Evolutionary conservation across 2,113 vertebrate species (phyloP), one percentile per base, ranked within the genome.

Genomic region (Corydoras sp.): DNA sequence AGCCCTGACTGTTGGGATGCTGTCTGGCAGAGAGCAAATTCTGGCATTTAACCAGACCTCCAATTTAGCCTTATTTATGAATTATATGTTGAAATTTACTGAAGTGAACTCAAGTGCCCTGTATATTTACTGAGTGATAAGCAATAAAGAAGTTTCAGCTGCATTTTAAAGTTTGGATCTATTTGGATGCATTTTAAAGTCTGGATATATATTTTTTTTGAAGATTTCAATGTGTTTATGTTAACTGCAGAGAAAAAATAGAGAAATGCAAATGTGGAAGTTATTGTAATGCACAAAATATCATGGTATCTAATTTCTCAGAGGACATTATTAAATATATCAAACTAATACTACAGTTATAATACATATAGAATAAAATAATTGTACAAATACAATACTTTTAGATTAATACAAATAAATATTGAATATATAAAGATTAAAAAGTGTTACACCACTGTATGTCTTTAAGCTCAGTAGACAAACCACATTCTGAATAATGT

Each of bases 51-150:
- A 35, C 73, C 71, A 74, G 53, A 18, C 6, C 29, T 18, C 55
- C 71, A 59, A 13, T 72, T 59, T 55, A 32, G 62, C 71, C 55
- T 72, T 65, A 74, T 65, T 62, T 56, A 4, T 66, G 35, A 77
- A 74, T 74, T 67, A 78, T 68, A 75, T 0, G 55, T 43, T 15
- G 64, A 68, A 75, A 75, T 78, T 78, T 78, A 65, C 59, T 29
- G 55, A 68, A 75, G 71, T 68, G 65, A 78, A 78, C 64, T 56
- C 51, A 2, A 64, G 50, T 24, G 18, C 18, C 18, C 18, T 24
- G 18, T 24, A 24, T 24, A 71, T 71, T 58, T 63, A 43, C 50
- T 54, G 64, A 54, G 59, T 60, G 35, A 63, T 24, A 53, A 56
- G 14, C 51, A 9, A 29, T 32, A 35, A 31, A 59, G 65, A 77